phyloP scores from a whole-genome alignment of 2,888 invertebrate species.

The Dryadula phaetusa region DNA sequence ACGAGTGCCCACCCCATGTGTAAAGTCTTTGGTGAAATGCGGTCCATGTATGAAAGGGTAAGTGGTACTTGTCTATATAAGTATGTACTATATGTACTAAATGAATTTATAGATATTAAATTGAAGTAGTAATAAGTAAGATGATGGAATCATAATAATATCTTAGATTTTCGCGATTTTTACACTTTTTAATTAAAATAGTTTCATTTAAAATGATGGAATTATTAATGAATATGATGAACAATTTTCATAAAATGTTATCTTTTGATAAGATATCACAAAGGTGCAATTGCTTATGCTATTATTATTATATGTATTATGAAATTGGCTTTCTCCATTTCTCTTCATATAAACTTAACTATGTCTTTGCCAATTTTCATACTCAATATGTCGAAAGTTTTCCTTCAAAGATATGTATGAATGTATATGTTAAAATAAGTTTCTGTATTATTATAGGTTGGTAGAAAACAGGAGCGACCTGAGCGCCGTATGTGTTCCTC shows the following conservation, averaged over 20 bases:
- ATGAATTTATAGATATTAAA: too few species aligned
- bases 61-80: conserved; percentile 33
- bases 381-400: too few species aligned
- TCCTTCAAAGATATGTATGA: not conserved
- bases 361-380: too few species aligned
- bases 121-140: too few species aligned
- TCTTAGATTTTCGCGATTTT: too few species aligned
- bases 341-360: too few species aligned
- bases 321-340: not conserved
- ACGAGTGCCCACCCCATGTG: conserved; percentile 49
- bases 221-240: not conserved
- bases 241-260: conserved; percentile 1
- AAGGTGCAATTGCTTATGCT: conserved; percentile 1
- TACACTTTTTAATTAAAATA: too few species aligned
- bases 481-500: conserved; percentile 56
- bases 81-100: too few species aligned
- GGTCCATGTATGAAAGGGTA: conserved; percentile 65
- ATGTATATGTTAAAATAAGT: not conserved
- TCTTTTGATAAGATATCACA: conserved; percentile 19
- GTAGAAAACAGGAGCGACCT: conserved; percentile 55
- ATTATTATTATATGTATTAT: too few species aligned
- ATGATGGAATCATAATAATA: too few species aligned
- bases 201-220: too few species aligned
- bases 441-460: conserved; percentile 50
- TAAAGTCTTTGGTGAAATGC: conserved; percentile 62